phyloP scores from a whole-genome alignment of 2,888 invertebrate genomes.

The Spicauda simplicius region DNA sequence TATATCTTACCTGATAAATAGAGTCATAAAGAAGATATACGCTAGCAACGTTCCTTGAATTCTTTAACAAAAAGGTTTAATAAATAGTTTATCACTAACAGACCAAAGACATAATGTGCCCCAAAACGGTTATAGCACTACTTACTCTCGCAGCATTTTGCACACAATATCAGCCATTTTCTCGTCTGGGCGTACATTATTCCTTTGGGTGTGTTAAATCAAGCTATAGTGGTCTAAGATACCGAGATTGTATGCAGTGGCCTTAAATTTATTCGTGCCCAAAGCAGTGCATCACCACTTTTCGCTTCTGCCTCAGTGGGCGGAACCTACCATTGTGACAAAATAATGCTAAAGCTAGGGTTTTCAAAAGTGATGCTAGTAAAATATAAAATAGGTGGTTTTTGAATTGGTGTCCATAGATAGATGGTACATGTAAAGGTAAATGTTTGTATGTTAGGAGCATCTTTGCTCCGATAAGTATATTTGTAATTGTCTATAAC shows the following conservation, averaged over 20 bases:
- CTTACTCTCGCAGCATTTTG: slow-evolving; percentile 34
- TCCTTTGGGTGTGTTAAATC: slow-evolving; percentile 62
- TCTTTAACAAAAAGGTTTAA: not conserved
- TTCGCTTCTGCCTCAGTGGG: slow-evolving; percentile 76
- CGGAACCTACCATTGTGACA: slow-evolving; percentile 83
- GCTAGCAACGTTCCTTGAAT: not conserved
- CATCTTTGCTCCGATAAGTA: too few relatives aligned
- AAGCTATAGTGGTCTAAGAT: slow-evolving; percentile 46
- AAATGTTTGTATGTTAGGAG: too few relatives aligned
- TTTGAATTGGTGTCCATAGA: too few relatives aligned
- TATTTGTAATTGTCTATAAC: too few relatives aligned
- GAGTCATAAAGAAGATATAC: not conserved
- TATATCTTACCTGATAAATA: too few relatives aligned
- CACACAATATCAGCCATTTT: slow-evolving; percentile 31
- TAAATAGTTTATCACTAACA: slow-evolving; percentile 16
- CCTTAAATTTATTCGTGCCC: slow-evolving; percentile 81
- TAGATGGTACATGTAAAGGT: too few relatives aligned
- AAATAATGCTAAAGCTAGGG: slow-evolving; percentile 77
- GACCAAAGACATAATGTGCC: slow-evolving; percentile 28
- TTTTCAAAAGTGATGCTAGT: not conserved
- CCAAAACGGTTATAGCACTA: slow-evolving; percentile 32
- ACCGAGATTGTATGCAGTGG: slow-evolving; percentile 63
- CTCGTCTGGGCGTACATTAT: slow-evolving; percentile 57
- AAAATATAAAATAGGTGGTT: too few relatives aligned
- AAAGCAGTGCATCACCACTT: slow-evolving; percentile 82